These are phyloP conservation scores for Zhuqinia jingwanae DNA, from an alignment of 2,888 invertebrate species.

Conservation along the genomic window DNA sequence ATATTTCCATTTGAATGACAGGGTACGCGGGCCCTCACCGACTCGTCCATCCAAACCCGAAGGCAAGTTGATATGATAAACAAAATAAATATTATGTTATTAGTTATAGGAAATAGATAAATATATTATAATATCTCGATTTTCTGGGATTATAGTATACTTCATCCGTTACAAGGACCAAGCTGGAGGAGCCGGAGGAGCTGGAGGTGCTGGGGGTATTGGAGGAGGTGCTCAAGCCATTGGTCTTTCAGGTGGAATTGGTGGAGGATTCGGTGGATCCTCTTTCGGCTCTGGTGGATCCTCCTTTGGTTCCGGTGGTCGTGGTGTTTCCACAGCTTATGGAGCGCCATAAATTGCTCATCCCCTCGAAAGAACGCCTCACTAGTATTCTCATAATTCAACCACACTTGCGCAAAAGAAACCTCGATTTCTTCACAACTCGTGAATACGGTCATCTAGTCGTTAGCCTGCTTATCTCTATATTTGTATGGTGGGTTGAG, in stretches of 20 bases:
- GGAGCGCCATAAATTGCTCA: conserved; percentile 59
- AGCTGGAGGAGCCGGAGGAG: conserved; percentile 34
- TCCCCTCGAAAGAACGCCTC: not conserved
- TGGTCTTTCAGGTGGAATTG: conserved; percentile 28
- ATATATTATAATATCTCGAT: too few species aligned
- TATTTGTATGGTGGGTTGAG: not conserved
- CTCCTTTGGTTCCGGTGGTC: conserved; percentile 6
- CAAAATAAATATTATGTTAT: too few species aligned
- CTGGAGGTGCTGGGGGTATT: conserved; percentile 44
- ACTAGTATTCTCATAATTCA: not conserved
- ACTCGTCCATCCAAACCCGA: conserved; percentile 56
- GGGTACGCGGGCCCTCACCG: conserved; percentile 55
- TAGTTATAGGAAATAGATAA: not conserved
- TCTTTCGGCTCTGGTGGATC: conserved; percentile 33
- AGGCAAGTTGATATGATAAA: too few species aligned
- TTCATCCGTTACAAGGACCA: conserved; percentile 71
- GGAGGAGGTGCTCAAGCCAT: conserved; percentile 26
- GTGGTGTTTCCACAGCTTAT: conserved; percentile 41
- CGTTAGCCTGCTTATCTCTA: conserved; percentile 50
- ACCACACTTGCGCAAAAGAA: conserved; percentile 1
- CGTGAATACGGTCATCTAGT: conserved; percentile 66
- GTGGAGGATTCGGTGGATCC: conserved; percentile 40
- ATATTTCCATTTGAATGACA: too few species aligned
- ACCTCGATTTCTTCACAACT: not conserved
- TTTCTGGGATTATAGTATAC: too few species aligned